These are phyloP conservation scores for Cyprinella venusta DNA, from an alignment of 2,797 vertebrate species.

Conservation along the genomic window DNA sequence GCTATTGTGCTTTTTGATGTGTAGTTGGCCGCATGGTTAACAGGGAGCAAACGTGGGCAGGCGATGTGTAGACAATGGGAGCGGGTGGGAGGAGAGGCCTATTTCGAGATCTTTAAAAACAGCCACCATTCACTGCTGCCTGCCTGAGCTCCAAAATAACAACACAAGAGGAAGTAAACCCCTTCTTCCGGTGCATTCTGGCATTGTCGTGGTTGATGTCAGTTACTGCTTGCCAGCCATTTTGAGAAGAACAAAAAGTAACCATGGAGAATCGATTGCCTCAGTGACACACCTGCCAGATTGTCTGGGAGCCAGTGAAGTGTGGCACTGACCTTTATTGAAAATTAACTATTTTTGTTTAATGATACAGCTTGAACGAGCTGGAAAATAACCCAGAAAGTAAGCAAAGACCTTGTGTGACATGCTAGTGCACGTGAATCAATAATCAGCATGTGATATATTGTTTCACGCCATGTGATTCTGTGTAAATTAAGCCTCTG, in stretches of 20 bases:
- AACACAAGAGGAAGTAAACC: slow-evolving; percentile 62
- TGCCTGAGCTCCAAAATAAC: slow-evolving; percentile 60
- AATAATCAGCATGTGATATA: slow-evolving; percentile 3
- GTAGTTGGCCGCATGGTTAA: slow-evolving; percentile 70
- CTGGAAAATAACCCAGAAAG: slow-evolving; percentile 66
- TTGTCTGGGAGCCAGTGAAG: slow-evolving; percentile 66
- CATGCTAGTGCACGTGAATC: background rate
- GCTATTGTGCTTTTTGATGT: slow-evolving; percentile 75
- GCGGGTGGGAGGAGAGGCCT: slow-evolving; percentile 60
- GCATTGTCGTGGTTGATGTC: slow-evolving; percentile 63
- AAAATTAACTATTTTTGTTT: slow-evolving; percentile 78
- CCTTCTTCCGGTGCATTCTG: slow-evolving; percentile 67
- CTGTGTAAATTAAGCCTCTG: slow-evolving; percentile 4
- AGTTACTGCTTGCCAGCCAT: slow-evolving; percentile 15
- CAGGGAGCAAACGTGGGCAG: slow-evolving; percentile 73
- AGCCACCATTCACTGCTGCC: slow-evolving; percentile 18
- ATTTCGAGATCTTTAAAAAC: slow-evolving; percentile 68
- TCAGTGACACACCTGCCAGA: slow-evolving; percentile 51
- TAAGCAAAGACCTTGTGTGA: background rate
- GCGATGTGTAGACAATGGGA: slow-evolving; percentile 70
- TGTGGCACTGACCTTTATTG: slow-evolving; percentile 75
- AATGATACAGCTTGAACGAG: slow-evolving; percentile 72
- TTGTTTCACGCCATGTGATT: slow-evolving; percentile 11
- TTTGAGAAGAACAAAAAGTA: slow-evolving; percentile 36
- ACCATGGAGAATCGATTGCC: slow-evolving; percentile 49